phyloP scores from a whole-genome alignment of 2,797 vertebrate species.

The Heliangelus exortis region DNA sequence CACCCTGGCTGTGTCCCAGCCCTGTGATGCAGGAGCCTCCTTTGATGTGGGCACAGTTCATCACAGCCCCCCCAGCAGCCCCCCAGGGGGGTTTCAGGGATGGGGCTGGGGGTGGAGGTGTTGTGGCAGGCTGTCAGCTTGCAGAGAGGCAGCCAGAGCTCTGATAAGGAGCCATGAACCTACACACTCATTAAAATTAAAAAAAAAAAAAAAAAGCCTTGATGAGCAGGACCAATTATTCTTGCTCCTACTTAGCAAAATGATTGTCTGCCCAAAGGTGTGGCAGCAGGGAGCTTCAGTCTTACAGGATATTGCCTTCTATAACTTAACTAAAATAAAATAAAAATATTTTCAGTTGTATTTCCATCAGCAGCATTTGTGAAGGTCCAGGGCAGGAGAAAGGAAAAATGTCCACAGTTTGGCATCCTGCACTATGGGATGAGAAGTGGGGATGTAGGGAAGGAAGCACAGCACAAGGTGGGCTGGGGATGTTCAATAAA shows the following conservation, averaged over 20 bases:
- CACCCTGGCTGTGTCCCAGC: background rate
- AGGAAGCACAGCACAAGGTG: background rate
- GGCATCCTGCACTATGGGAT: background rate
- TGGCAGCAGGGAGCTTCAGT: background rate
- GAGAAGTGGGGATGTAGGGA: background rate
- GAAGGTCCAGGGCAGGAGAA: background rate
- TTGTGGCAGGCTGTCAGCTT: background rate
- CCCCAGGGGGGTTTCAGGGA: background rate
- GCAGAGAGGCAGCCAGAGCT: background rate
- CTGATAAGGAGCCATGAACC: background rate
- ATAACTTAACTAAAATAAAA: background rate
- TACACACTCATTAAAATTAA: background rate
- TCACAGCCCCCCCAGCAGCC: background rate
- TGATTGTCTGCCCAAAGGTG: background rate
- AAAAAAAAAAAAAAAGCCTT: too few relatives aligned
- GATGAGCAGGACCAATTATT: background rate
- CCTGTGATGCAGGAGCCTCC: background rate
- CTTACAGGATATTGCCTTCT: background rate
- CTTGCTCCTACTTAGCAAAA: background rate
- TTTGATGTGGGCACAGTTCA: background rate
- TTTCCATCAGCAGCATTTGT: background rate
- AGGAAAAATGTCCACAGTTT: background rate
- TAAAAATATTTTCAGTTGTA: background rate
- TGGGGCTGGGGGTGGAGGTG: background rate
- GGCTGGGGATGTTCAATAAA: background rate